Percentiles rank a stretch among this genome's conserved stretches.
Conservation (phyloP, 2,113 vertebrate genomes). For the Entosphenus tridentatus region DNA sequence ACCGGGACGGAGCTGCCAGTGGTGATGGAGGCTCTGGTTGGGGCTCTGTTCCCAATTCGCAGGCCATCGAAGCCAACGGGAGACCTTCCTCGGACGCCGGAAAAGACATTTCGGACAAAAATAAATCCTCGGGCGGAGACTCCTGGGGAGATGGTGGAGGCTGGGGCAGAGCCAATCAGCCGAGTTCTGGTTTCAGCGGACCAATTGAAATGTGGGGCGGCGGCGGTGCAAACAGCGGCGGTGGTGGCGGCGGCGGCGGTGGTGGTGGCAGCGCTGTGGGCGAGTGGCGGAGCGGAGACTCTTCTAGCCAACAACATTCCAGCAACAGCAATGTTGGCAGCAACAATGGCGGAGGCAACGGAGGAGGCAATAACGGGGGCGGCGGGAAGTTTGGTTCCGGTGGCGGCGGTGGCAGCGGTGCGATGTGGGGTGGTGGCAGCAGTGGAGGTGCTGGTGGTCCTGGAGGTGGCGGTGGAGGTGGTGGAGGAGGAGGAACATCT, state of each 20-base stretch:
- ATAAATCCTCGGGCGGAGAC: background rate
- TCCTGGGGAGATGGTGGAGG: conserved; percentile 2
- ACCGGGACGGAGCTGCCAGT: no score
- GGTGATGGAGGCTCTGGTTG: no score
- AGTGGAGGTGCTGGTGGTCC: background rate
- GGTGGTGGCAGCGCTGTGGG: background rate
- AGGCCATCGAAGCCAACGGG: no score
- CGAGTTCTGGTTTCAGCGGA: background rate
- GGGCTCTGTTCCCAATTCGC: no score
- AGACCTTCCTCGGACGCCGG: no score
- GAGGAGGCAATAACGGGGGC: conserved; percentile 1
- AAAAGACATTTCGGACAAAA: no score
- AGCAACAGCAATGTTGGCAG: background rate
- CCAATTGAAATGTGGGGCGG: conserved; percentile 3
- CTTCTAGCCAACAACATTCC: no score
- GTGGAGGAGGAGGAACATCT: background rate
- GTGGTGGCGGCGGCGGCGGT: background rate
- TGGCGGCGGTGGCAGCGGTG: conserved; percentile 1
- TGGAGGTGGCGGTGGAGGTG: background rate
- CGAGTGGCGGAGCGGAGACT: background rate
- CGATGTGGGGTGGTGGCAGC: background rate
- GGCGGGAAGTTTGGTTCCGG: background rate
- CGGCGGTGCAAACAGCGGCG: background rate
- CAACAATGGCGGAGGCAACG: background rate
- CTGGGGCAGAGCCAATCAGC: background rate